phyloP scores from a whole-genome alignment of 1,140 invertebrate genomes.

The Papilio xuthus region DNA sequence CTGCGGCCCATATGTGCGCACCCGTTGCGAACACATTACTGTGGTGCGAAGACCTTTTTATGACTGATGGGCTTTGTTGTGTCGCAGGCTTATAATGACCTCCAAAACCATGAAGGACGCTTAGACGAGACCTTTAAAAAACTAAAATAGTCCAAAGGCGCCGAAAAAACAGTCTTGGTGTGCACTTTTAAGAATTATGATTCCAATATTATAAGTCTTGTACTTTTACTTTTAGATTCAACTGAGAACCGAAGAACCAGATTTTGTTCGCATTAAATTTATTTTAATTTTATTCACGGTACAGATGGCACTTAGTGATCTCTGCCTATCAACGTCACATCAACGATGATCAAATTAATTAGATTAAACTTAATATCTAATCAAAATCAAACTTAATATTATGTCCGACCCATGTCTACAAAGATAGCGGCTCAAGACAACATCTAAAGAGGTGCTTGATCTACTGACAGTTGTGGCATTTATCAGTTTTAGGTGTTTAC shows the following conservation, averaged over 20 bases:
- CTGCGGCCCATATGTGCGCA: slow-evolving; percentile 65
- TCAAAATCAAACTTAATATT: slow-evolving; percentile 10
- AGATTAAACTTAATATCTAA: neutral
- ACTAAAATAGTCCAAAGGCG: neutral
- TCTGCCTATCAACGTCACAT: neutral
- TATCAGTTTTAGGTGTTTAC: neutral
- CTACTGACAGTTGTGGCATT: neutral
- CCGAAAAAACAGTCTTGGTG: neutral
- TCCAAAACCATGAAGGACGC: neutral
- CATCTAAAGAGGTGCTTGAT: neutral
- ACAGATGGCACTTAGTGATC: neutral
- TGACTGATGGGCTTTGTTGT: neutral
- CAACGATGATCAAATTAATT: neutral
- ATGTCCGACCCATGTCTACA: slow-evolving; percentile 5
- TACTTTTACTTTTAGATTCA: neutral
- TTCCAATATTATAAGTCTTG: neutral
- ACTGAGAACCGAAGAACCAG: neutral
- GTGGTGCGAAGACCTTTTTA: neutral
- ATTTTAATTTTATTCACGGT: neutral
- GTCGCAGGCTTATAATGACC: neutral
- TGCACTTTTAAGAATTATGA: neutral
- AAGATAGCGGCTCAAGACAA: neutral
- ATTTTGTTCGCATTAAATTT: neutral
- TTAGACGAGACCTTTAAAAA: neutral
- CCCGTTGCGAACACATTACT: slow-evolving; percentile 55